Percentiles rank a stretch among this genome's conserved stretches.
phyloP scores from a whole-genome alignment of 2,113 vertebrate genomes.

The Callithrix jacchus region DNA sequence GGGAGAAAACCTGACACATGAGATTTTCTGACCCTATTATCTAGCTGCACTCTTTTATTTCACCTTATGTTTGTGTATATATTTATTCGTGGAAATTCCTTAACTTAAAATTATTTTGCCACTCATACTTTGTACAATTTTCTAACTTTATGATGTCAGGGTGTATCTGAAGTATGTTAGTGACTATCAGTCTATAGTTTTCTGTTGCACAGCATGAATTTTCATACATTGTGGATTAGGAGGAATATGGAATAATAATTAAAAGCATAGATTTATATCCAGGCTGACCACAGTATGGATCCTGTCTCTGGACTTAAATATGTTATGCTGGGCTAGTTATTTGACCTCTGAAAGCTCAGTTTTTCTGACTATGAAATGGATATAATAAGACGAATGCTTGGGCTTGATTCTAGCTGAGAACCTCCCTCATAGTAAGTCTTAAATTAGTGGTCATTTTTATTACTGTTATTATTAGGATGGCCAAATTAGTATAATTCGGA shows the following conservation, averaged over 20 bases:
- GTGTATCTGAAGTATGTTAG: not conserved
- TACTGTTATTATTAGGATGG: not conserved
- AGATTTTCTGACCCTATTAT: not conserved
- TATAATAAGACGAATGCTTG: not conserved
- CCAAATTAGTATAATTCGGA: not conserved
- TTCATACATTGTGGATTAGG: not conserved
- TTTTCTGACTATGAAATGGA: not conserved
- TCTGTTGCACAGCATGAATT: not conserved
- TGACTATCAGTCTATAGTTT: not conserved
- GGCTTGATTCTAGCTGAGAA: not conserved
- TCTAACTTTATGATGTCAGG: not conserved
- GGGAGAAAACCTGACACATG: conserved; percentile 33
- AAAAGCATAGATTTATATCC: not conserved
- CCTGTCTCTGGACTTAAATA: not conserved
- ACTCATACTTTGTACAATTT: not conserved
- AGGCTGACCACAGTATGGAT: not conserved
- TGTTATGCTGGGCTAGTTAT: not conserved
- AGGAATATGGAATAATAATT: not conserved
- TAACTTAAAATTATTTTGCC: not conserved
- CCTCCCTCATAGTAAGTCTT: not conserved
- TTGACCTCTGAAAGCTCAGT: not conserved
- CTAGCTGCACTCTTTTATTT: not conserved
- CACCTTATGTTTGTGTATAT: not conserved
- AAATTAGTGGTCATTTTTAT: not conserved
- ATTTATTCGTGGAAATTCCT: conserved; percentile 36